These are phyloP conservation scores for Matsumurasca onukii DNA, from an alignment of 1,140 invertebrate genomes.

Conservation along the genomic window DNA sequence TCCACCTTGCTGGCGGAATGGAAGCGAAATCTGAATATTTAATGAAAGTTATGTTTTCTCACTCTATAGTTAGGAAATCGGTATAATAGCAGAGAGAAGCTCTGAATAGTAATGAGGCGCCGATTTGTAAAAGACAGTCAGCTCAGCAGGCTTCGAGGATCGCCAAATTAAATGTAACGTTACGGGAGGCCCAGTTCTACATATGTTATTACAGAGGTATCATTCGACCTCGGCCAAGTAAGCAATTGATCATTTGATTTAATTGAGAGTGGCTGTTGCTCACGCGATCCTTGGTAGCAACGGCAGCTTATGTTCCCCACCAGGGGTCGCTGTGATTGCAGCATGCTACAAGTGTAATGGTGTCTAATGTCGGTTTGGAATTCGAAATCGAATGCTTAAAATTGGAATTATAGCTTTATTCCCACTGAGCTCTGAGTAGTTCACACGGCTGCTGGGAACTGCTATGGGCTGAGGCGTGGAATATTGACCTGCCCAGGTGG, in stretches of 20 bases:
- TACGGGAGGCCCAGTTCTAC: background rate
- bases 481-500: background rate
- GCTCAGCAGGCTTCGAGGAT: background rate
- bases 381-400: slow-evolving; percentile 12
- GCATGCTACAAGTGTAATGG: background rate
- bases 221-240: slow-evolving; percentile 5
- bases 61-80: slow-evolving; percentile 18
- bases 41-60: background rate
- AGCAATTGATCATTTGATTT: slow-evolving; percentile 25
- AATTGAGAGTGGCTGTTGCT: slow-evolving; percentile 10
- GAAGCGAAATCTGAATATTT: background rate
- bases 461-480: background rate
- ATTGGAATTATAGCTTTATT: slow-evolving; percentile 24
- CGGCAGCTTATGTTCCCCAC: background rate
- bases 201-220: slow-evolving; percentile 11
- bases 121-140: slow-evolving; percentile 11
- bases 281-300: slow-evolving; percentile 1
- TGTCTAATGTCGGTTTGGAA: slow-evolving; percentile 11
- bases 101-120: slow-evolving; percentile 1
- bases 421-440: too few species aligned
- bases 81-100: background rate
- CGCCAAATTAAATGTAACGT: slow-evolving; percentile 2
- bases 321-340: background rate
- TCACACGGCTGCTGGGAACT: background rate
- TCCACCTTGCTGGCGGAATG: background rate